Evolutionary conservation across 2,113 vertebrate genomes (phyloP).

Genomic region (Accipiter cooperii): DNA sequence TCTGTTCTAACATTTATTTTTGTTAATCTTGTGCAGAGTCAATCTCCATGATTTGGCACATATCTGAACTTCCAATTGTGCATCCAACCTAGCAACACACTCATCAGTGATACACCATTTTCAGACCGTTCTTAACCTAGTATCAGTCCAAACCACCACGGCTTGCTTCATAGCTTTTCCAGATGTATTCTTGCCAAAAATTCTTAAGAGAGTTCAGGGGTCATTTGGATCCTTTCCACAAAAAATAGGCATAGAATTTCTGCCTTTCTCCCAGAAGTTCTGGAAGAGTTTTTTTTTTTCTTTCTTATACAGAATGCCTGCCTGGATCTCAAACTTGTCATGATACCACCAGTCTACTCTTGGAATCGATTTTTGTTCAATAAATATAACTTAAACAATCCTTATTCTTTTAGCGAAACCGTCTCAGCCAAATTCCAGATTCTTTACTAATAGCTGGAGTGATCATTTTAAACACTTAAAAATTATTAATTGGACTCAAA

Average conservation of each 20-base stretch:
- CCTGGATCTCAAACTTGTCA: neutral
- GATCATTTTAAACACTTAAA: neutral
- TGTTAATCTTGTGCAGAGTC: neutral
- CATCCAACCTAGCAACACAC: neutral
- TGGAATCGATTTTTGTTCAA: neutral
- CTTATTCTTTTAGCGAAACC: neutral
- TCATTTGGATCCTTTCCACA: neutral
- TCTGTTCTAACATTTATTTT: neutral
- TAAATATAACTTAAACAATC: neutral
- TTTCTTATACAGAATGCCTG: neutral
- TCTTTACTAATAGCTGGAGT: neutral
- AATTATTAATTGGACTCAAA: neutral
- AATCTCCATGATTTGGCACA: neutral
- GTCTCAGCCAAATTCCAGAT: neutral
- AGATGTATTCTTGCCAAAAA: neutral
- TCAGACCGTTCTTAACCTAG: neutral
- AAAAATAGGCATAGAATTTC: neutral
- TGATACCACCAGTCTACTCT: neutral
- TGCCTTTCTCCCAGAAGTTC: neutral
- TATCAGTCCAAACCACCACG: neutral
- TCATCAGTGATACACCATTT: neutral
- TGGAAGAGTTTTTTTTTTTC: neutral
- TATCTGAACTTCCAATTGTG: neutral
- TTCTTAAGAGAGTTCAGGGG: neutral
- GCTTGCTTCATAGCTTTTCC: neutral